A percentile compares a stretch with the other conserved stretches of the same genome.
phyloP scores from a whole-genome alignment of 2,113 vertebrate genomes.

The Myrmophylax atrothorax region DNA sequence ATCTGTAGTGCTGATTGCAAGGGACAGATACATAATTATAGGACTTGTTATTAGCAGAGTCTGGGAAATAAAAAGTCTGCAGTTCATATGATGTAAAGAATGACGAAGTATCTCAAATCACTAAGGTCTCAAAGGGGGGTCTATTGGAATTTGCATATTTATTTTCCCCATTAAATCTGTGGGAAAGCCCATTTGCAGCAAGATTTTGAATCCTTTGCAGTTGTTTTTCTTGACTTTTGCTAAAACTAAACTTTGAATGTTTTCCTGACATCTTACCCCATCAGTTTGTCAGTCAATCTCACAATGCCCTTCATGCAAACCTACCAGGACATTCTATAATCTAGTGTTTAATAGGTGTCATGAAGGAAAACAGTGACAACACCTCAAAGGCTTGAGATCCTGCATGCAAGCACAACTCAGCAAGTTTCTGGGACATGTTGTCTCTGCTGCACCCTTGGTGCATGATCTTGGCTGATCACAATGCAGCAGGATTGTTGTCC shows the following conservation, averaged over 20 bases:
- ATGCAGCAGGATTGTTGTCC: accelerated
- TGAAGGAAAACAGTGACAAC: background rate
- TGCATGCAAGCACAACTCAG: background rate
- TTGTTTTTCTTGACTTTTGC: background rate
- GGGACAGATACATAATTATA: slow-evolving; percentile 36
- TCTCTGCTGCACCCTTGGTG: background rate
- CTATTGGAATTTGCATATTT: background rate
- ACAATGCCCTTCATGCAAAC: background rate
- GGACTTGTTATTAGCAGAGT: slow-evolving; percentile 26
- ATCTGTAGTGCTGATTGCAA: slow-evolving; percentile 7
- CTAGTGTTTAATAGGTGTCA: background rate
- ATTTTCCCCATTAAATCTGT: background rate
- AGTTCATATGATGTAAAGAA: background rate
- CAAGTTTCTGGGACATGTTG: accelerated
- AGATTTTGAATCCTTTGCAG: slow-evolving; percentile 29
- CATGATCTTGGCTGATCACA: accelerated
- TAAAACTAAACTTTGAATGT: background rate
- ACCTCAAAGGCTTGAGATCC: background rate
- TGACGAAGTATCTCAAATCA: slow-evolving; percentile 22
- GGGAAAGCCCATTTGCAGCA: background rate
- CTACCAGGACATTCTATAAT: background rate
- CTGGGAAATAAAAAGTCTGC: slow-evolving; percentile 43
- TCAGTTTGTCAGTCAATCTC: background rate
- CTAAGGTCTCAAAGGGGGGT: slow-evolving; percentile 22
- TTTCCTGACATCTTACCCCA: background rate